Base-by-base conservation (phyloP, 2,888 invertebrate genomes). In the Dysmachus trigonus region DNA sequence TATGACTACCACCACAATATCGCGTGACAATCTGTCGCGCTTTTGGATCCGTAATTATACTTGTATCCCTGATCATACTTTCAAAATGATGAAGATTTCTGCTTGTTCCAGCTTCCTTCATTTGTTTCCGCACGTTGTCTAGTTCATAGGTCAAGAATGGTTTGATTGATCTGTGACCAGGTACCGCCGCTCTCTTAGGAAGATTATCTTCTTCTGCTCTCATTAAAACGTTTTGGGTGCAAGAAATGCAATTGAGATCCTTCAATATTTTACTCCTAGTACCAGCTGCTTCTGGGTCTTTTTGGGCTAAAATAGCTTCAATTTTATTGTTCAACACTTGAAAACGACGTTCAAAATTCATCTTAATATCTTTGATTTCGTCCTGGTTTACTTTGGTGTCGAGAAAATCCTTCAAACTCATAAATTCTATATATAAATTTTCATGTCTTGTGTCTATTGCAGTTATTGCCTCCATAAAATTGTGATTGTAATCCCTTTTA, bases 1-100 rank as follows among this genome's bases (percentile, higher is more conserved):
- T 96, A 90, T 96, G 96, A 86, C 95, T 94, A 0, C 96, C 96
- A 33, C 96, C 96, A 88, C 96, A 96, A 90, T 96, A 96, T 0
- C 96, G 95, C 81, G 90, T 92, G 2, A 89, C 73, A 74, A 81
- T n/a, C 10, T 82, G 33, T 33, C 2, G 41, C 7, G 79, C n/a
- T 13, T 79, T 79, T 15, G 15, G 2, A 30, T 79, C 18, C 15
- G 51, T 51, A 15, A 51, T 51, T 79, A 47, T 15, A 7, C 51
- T n/a, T 13, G n/a, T 10, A 27, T 30, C 62, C 22, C 22, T 62
- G 15, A 62, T 4, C 5, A 79, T 51, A 15, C 30, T 27, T 88
- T 93, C 93, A 53, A 93, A 91, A 85, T 92, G 91, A 87, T 92
- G 90, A 89, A 93, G 88, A 88, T 93, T 93, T 88, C 92, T 92